Percentiles rank a stretch among this genome's conserved stretches.
Conservation (phyloP, 2,888 invertebrate species). For the Bugulina stolonifera region DNA sequence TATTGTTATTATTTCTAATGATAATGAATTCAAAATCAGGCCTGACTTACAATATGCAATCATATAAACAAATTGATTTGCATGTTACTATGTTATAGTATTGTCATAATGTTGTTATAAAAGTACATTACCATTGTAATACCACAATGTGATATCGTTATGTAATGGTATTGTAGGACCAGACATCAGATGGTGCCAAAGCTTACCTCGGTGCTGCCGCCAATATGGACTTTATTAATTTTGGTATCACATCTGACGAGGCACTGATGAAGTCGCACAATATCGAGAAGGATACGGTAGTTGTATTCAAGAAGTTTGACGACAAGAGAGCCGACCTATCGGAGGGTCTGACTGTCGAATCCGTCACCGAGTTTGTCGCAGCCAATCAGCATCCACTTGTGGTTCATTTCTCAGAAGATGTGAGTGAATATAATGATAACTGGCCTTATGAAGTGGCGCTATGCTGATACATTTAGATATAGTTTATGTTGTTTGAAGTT, state of each 20-base stretch:
- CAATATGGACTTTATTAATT: conserved; percentile 72
- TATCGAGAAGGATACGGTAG: conserved; percentile 61
- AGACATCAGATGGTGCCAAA: conserved; percentile 4
- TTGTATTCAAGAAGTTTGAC: conserved; percentile 31
- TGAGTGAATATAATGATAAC: not conserved
- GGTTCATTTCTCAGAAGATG: conserved; percentile 85
- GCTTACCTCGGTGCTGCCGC: conserved; percentile 3
- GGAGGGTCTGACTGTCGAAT: conserved; percentile 59
- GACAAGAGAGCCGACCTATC: conserved; percentile 29
- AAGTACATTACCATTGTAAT: not conserved
- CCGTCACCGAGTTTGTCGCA: conserved; percentile 72
- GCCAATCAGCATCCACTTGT: conserved; percentile 76
- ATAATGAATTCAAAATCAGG: not conserved
- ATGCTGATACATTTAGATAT: no score
- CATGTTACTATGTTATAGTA: no score
- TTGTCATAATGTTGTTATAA: not conserved
- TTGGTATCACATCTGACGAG: conserved; percentile 73
- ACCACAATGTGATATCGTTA: no score
- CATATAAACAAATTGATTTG: no score
- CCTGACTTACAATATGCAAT: no score
- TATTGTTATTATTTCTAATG: not conserved
- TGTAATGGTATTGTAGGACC: conserved; percentile 1
- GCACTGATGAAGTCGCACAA: conserved; percentile 71
- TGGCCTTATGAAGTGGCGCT: no score
- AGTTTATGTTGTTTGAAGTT: no score